Percentiles rank a stretch among this genome's conserved stretches.
Conservation (phyloP, 2,113 vertebrate genomes). For the Ochotona princeps region DNA sequence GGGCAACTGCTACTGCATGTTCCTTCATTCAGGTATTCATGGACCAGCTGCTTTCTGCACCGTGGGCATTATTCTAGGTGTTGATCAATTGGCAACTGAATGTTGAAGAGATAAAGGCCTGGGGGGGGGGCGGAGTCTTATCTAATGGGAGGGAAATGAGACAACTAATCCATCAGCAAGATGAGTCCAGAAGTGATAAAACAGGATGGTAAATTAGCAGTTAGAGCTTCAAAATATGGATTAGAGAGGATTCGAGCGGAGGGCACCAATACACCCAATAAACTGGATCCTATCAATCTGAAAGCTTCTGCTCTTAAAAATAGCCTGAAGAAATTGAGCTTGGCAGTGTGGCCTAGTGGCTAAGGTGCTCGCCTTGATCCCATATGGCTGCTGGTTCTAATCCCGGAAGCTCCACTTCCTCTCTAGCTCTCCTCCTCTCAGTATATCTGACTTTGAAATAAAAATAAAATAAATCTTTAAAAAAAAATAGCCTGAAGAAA, state of each 20-base stretch:
- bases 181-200: background rate
- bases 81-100: background rate
- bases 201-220: background rate
- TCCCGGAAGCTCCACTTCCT: too few relatives aligned
- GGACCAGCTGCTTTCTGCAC: background rate
- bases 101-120: background rate
- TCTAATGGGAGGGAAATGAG: background rate
- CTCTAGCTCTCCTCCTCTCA: too few relatives aligned
- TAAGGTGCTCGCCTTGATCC: too few relatives aligned
- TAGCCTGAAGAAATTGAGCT: background rate
- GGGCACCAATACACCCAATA: background rate
- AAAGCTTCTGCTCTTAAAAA: background rate
- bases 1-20: background rate
- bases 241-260: too few relatives aligned
- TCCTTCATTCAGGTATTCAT: background rate
- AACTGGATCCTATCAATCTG: background rate
- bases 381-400: too few relatives aligned
- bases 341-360: too few relatives aligned
- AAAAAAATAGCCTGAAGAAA: background rate
- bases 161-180: background rate
- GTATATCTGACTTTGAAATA: too few relatives aligned
- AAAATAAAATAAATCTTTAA: too few relatives aligned
- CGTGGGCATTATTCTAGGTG: background rate
- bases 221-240: background rate
- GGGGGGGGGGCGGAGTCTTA: background rate